phyloP scores from a whole-genome alignment of 1,140 invertebrate genomes.

The Diplogasteroides magnus region DNA sequence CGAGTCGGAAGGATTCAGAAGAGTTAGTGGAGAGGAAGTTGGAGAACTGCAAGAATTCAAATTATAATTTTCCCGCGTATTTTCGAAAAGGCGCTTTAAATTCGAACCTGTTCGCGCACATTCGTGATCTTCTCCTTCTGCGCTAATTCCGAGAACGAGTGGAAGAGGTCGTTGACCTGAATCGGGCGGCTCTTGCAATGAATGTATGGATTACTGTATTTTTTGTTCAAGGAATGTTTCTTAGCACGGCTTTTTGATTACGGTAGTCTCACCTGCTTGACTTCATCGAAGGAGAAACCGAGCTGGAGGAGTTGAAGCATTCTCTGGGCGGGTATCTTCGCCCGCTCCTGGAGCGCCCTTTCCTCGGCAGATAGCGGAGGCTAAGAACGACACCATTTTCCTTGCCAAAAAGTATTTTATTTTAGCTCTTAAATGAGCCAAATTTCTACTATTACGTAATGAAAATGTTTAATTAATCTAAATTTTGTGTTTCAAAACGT shows the following conservation, averaged over 20 bases:
- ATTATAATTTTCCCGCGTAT: neutral
- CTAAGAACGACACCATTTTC: too few relatives aligned
- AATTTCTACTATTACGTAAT: too few relatives aligned
- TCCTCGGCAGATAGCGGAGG: neutral
- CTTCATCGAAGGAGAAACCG: constrained; percentile 25
- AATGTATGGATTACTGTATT: too few relatives aligned
- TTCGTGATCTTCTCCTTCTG: neutral
- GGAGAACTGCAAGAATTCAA: neutral
- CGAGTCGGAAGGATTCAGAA: neutral
- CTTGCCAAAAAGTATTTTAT: too few relatives aligned
- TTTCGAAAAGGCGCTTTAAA: neutral
- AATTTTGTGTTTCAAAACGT: too few relatives aligned
- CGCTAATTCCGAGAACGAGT: neutral
- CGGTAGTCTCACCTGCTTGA: constrained; percentile 12
- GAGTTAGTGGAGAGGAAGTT: neutral
- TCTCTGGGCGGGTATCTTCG: constrained; percentile 20
- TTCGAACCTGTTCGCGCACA: neutral
- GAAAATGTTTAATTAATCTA: too few relatives aligned
- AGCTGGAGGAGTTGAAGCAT: constrained; percentile 22
- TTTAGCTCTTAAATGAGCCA: too few relatives aligned
- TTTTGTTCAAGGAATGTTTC: neutral
- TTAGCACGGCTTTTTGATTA: neutral
- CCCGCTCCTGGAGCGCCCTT: constrained; percentile 5
- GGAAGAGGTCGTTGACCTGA: neutral
- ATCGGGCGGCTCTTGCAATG: too few relatives aligned